phyloP scores from a whole-genome alignment of 2,888 invertebrate genomes.

The Phortica magna region DNA sequence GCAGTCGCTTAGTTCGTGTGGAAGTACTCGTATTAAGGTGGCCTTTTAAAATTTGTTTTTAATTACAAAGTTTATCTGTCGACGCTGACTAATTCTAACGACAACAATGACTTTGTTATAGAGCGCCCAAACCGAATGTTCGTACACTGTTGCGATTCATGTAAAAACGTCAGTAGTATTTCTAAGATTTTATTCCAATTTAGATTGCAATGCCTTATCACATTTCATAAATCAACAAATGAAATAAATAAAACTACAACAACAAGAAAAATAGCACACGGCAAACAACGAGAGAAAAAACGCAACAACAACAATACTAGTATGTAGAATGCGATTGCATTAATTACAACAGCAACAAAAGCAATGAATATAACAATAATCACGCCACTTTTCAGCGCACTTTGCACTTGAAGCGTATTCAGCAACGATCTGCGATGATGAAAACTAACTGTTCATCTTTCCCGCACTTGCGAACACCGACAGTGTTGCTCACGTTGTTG shows the following conservation, averaged over 20 bases:
- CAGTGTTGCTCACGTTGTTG: neutral
- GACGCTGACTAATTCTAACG: too few relatives aligned
- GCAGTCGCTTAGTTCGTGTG: too few relatives aligned
- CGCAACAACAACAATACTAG: conserved; percentile 11
- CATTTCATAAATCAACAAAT: conserved; percentile 42
- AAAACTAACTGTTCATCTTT: neutral
- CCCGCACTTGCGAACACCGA: neutral
- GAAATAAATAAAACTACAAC: conserved; percentile 45
- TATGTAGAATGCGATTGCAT: neutral
- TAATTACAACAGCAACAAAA: conserved; percentile 40
- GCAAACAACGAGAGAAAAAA: neutral
- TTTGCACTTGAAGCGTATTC: conserved; percentile 51
- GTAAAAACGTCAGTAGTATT: too few relatives aligned
- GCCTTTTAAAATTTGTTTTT: too few relatives aligned
- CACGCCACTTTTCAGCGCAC: conserved; percentile 64
- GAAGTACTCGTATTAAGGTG: too few relatives aligned
- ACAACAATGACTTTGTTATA: too few relatives aligned
- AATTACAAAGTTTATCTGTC: too few relatives aligned
- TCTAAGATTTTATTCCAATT: too few relatives aligned
- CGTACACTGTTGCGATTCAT: too few relatives aligned
- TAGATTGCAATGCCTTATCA: too few relatives aligned
- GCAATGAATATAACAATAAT: conserved; percentile 53
- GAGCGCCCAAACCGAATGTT: too few relatives aligned
- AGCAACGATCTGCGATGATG: neutral
- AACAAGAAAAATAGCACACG: conserved; percentile 26